Base-by-base conservation (phyloP, 2,113 vertebrate species). In the Ophiodon elongatus region DNA sequence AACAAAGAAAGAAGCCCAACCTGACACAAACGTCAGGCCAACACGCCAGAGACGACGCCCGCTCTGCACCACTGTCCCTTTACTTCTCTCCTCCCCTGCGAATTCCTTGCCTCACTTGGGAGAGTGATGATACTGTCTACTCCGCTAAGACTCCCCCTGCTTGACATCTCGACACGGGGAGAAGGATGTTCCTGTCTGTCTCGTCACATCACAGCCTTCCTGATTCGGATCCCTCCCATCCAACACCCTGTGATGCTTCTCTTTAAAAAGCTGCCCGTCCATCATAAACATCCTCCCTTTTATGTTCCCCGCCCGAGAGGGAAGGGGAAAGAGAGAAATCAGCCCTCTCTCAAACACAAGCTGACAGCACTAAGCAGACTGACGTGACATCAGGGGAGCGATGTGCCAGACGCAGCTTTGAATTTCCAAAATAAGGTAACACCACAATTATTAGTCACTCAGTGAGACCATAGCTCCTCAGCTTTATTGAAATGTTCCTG, bases 141-240 rank as follows among this genome's bases (percentile, higher is more conserved):
- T 92, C 91, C 35, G 90, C 92, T 91, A 83, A 92, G 90, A 87
- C 88, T 94, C 91, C 88, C 89, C 80, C 90, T 68, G 83, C 85
- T 81, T 93, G 92, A 95, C 94, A 92, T 88, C 85, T 89, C 85
- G 91, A 94, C 93, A 92, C 68, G 80, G 52, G 77, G 87, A 93
- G 92, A 94, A 91, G 92, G 92, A 94, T 95, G 94, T 94, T 94
- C 91, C 92, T 94, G 94, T 95, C 94, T 93, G 92, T 94, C 94
- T 94, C 84, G 89, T 95, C 93, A 94, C 93, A 93, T 94, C 93
- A 91, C 94, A 90, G 89, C 85, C 85, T 76, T 93, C 90, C 91
- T 88, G 92, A 91, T 90, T 93, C 85, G 68, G 80, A 91, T 93
- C 89, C 93, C 92, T 94, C 92, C 88, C 88, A 91, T 92, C 93